These are phyloP conservation scores for Carlito syrichta DNA, from an alignment of 2,113 vertebrate species.

Conservation along the genomic window DNA sequence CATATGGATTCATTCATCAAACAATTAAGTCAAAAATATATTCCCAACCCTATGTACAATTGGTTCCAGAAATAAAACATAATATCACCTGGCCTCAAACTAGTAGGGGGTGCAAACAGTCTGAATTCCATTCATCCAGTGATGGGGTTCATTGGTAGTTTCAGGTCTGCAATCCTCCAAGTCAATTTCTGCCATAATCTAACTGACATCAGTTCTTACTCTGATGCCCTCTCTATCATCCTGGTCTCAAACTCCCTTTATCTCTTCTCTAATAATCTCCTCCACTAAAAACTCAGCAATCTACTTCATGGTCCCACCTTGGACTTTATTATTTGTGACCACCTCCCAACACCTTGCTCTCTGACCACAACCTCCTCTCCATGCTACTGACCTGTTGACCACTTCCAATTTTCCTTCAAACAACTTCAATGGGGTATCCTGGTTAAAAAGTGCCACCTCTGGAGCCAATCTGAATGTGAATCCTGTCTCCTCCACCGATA, in stretches of 20 bases:
- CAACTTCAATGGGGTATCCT: not conserved
- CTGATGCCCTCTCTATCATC: not conserved
- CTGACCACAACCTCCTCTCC: not conserved
- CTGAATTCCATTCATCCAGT: not conserved
- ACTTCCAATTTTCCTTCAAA: not conserved
- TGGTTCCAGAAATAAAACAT: not conserved
- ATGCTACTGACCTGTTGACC: not conserved
- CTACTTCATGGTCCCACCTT: not conserved
- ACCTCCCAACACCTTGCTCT: not conserved
- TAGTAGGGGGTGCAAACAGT: not conserved
- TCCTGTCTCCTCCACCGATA: not conserved
- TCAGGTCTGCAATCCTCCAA: not conserved
- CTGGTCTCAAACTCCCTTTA: not conserved
- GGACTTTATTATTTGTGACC: not conserved
- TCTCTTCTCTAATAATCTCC: not conserved
- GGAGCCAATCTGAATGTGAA: not conserved
- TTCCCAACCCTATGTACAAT: rapidly evolving
- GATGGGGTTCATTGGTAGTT: not conserved
- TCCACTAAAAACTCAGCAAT: not conserved
- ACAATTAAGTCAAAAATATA: not conserved
- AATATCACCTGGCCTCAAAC: not conserved
- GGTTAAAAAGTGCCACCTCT: not conserved
- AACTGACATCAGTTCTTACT: not conserved
- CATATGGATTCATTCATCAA: not conserved
- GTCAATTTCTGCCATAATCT: not conserved